Percentiles rank a stretch among this genome's conserved stretches.
Conservation (phyloP, 2,888 invertebrate species). For the Tipula confusa region DNA sequence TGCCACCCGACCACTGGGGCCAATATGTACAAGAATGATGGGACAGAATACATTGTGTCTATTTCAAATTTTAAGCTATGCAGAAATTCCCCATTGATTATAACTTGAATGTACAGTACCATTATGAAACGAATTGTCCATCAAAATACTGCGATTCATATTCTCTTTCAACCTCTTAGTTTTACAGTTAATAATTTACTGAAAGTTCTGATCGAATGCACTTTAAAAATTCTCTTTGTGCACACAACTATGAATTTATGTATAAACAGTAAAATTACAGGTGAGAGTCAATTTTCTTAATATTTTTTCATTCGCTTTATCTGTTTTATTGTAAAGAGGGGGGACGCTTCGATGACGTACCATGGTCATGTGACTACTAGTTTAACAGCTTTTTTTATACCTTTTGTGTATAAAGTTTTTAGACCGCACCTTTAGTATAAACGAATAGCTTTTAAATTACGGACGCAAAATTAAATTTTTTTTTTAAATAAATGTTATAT, state of each 20-base stretch:
- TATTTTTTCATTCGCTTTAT: not conserved
- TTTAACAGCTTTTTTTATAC: conserved; percentile 27
- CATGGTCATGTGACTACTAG: conserved; percentile 21
- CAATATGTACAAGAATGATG: no score
- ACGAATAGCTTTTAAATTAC: conserved; percentile 3
- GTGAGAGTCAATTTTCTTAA: not conserved
- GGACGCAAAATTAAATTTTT: not conserved
- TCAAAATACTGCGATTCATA: no score
- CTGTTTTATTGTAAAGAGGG: not conserved
- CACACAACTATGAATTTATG: not conserved
- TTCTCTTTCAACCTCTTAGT: not conserved
- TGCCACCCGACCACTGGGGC: no score
- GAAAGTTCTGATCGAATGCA: not conserved
- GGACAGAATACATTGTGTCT: no score
- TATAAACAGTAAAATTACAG: not conserved
- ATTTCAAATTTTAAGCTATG: no score
- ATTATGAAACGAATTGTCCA: no score
- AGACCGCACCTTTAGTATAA: conserved; percentile 27
- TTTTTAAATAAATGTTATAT: not conserved
- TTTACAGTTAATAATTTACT: not conserved
- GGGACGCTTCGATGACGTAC: not conserved
- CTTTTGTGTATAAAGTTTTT: not conserved
- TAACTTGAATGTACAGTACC: no score
- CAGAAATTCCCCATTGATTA: no score
- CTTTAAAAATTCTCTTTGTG: not conserved